Conservation (phyloP, 2,888 invertebrate species). For the Amiota mariae region DNA sequence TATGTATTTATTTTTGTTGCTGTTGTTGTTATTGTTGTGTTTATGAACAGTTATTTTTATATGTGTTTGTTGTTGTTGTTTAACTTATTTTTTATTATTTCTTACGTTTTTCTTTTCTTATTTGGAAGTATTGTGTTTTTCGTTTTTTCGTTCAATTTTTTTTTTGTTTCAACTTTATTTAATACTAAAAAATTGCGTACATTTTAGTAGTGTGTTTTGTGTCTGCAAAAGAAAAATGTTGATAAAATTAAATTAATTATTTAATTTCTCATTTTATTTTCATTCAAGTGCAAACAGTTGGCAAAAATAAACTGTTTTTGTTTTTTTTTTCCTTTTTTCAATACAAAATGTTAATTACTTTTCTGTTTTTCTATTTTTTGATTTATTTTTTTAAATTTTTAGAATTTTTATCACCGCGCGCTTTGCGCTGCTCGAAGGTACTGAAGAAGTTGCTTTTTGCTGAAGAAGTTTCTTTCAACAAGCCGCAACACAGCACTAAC, state of each 20-base stretch:
- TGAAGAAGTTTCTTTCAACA: no score
- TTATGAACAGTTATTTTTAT: constrained; percentile 7
- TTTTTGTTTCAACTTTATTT: neutral
- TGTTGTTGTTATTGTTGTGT: neutral
- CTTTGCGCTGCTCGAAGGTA: constrained; percentile 62
- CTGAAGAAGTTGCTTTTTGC: constrained; percentile 41
- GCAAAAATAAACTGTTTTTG: neutral
- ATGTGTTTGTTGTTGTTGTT: constrained; percentile 11
- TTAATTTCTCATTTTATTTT: neutral
- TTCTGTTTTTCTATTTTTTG: neutral
- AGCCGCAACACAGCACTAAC: neutral
- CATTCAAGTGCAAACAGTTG: constrained; percentile 2
- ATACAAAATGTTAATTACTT: neutral
- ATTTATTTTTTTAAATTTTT: neutral
- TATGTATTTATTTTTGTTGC: neutral
- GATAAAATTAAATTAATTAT: constrained; percentile 3
- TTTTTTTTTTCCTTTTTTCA: neutral
- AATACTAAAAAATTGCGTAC: constrained; percentile 16
- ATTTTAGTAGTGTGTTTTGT: neutral
- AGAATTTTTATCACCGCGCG: constrained; percentile 52
- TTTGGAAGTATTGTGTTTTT: neutral
- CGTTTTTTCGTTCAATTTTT: constrained; percentile 10
- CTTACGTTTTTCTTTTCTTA: constrained; percentile 21
- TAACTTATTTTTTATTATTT: constrained; percentile 4
- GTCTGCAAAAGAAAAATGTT: constrained; percentile 10